Base-by-base conservation (phyloP, 2,888 invertebrate genomes). In the Drosophila ustulata region DNA sequence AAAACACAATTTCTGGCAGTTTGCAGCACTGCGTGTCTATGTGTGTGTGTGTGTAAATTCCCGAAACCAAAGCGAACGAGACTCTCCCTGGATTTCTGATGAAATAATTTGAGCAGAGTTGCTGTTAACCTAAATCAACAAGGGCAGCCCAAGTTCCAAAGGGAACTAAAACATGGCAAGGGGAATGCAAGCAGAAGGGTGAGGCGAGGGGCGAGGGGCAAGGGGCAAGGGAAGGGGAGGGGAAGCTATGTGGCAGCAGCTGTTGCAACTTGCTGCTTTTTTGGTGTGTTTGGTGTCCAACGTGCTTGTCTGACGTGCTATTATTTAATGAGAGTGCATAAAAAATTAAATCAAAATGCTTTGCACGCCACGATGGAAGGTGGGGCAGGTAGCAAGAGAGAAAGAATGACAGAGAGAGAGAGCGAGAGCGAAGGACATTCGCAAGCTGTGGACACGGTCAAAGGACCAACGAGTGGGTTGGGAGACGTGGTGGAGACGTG, bases 251-350 rank as follows among this genome's bases (percentile, higher is more conserved):
- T 18, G 18, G 32, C 53, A 66, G 43, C 72, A 67, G 76, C 76
- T 68, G 76, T 63, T 72, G 72, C 76, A 76, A 50, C 43, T 52
- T 66, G 39, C 18, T 53, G 5, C 13, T 11, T 34, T 34, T 34
- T 56, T 56, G 49, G 13, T 58, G 32, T 47, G 41, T 47, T 13
- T 26, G 34, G 34, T 52, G 45, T 58, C 46, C 51, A 50, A 58
- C 70, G 51, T 59, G 52, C 65, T 49, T 28, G 39, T 41, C 69
- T 52, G 62, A 51, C 66, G 41, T 63, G 57, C 61, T 52, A 64
- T 64, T 80, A 78, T 80, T 83, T 80, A 84, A 82, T 79, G 71
- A 79, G 64, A 75, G 70, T 66, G 63, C 65, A 82, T 79, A 74
- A 82, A 73, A 82, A 85, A 80, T 78, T 78, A 67, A 85, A 80